Base-by-base conservation (phyloP, 1,140 invertebrate genomes). In the Megalonaias nervosa region DNA sequence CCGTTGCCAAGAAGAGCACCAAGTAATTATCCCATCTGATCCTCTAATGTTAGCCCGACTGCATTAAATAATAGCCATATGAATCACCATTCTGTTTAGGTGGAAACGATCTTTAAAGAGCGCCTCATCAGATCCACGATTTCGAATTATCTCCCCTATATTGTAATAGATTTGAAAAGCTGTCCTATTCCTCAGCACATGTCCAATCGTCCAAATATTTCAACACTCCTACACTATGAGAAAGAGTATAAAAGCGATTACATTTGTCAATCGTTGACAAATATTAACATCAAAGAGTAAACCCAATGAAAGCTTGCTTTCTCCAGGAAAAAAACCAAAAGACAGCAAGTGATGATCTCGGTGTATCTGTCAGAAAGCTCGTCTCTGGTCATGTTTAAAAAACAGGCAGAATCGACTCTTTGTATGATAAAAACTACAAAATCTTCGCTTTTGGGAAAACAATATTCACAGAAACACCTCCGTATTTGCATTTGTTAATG, bases 261-360 rank as follows among this genome's bases (percentile, higher is more conserved):
- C 59, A 38, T 31, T 64, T 9, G 67, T 70, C 5, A 75, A 57
- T n/a, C 73, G 57, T 21, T 75, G 67, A 70, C 67, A 70, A 70
- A 75, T 69, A 0, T 69, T 38, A 31, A 57, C 73, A 13, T 4
- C 31, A n/a, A 26, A 62, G 0, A 5, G 38, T 6, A 38, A 26
- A 38, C 38, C 38, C 38, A 38, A 6, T 38, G 38, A 38, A 38
- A 38, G 38, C 38, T 6, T 38, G 38, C 5, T 38, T 38, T 38
- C 9, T 38, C 38, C 38, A 38, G 0, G 31, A 31, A 5, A 31
- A 31, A 31, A 2, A 31, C 31, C 31, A 31, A 31, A 31, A 2
- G 31, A 31, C 5, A 31, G 5, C n/a, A n/a, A n/a, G n/a, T n/a
- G n/a, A n/a, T n/a, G 31, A 31, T 31, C 31, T 31, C 1, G 1